Evolutionary conservation across 35 echinoderm and acorn worm genomes (phyloP).

Genomic region (Ophioderma brevispina): DNA sequence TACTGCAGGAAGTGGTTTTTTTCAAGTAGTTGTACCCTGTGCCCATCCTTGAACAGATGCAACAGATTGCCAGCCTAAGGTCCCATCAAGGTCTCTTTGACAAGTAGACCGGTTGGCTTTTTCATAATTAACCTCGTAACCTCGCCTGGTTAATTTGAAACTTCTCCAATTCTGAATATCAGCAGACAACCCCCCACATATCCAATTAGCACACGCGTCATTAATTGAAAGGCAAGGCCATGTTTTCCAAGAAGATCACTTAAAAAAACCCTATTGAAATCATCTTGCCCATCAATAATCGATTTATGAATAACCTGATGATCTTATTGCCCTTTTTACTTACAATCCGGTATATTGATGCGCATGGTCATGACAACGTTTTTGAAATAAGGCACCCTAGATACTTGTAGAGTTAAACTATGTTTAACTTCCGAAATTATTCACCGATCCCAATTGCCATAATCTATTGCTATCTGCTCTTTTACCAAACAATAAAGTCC

Average conservation of each 20-base stretch:
- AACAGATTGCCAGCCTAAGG: background rate
- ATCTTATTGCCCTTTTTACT: background rate
- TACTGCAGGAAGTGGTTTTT: background rate
- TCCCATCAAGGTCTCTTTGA: background rate
- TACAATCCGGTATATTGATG: background rate
- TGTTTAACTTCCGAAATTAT: background rate
- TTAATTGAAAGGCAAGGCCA: background rate
- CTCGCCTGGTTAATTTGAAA: background rate
- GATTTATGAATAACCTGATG: too few relatives aligned
- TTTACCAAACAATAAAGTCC: background rate
- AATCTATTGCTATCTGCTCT: background rate
- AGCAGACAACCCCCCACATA: background rate
- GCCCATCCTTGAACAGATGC: background rate
- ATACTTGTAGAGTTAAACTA: slow-evolving; percentile 29
- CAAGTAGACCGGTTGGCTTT: background rate
- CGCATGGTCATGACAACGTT: background rate
- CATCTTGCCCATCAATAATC: too few relatives aligned
- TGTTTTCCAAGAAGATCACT: background rate
- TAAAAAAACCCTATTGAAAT: background rate
- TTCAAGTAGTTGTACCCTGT: background rate
- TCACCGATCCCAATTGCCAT: background rate
- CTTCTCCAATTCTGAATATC: background rate
- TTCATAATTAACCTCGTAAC: background rate
- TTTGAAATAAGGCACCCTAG: background rate
- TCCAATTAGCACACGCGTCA: background rate